Conservation (phyloP, 2,797 vertebrate genomes). For the Karalla daura region DNA sequence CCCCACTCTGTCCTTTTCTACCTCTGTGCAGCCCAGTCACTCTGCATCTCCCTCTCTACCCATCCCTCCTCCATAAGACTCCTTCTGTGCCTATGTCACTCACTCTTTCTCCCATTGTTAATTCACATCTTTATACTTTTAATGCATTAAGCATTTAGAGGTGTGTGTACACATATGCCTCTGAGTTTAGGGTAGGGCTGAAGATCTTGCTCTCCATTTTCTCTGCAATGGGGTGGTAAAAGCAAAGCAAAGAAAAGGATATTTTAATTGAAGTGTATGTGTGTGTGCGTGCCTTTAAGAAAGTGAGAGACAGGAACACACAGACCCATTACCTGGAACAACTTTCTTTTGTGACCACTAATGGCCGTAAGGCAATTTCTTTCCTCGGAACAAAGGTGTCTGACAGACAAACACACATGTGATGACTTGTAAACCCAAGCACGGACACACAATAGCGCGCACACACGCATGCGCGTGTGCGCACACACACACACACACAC, state of each 20-base stretch:
- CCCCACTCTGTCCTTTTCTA: conserved; percentile 20
- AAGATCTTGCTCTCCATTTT: conserved; percentile 22
- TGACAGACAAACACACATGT: conserved; percentile 29
- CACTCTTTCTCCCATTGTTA: not conserved
- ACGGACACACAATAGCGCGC: no score
- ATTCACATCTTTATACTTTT: not conserved
- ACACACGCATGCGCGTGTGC: not conserved
- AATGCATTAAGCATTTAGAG: not conserved
- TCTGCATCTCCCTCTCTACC: conserved; percentile 43
- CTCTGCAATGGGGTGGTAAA: conserved; percentile 9
- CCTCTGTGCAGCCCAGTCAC: conserved; percentile 21
- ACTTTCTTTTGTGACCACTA: conserved; percentile 64
- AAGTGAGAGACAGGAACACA: conserved; percentile 51
- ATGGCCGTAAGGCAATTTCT: conserved; percentile 60
- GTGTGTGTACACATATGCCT: conserved; percentile 8
- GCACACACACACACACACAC: not conserved
- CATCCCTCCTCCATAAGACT: conserved; percentile 4
- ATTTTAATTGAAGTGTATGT: conserved; percentile 19
- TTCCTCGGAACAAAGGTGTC: conserved; percentile 55
- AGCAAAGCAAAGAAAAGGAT: conserved; percentile 3
- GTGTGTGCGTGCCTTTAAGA: not conserved
- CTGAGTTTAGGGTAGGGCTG: conserved; percentile 9
- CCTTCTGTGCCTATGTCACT: not conserved
- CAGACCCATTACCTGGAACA: conserved; percentile 68
- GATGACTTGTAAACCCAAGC: conserved; percentile 18